Conservation (phyloP, 2,888 invertebrate species). For the Ectemnius lituratus region DNA sequence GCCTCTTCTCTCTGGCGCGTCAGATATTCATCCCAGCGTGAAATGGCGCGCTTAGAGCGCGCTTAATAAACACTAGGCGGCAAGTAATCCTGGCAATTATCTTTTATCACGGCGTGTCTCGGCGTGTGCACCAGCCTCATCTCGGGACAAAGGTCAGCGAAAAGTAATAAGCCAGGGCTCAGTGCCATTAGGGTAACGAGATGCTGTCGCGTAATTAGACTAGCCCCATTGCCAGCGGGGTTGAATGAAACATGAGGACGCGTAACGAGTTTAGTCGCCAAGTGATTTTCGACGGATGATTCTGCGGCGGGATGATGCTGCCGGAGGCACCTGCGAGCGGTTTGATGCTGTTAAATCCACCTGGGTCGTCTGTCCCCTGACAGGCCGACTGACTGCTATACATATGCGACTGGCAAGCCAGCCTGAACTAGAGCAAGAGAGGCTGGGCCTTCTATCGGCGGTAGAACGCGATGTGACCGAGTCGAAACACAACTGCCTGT, state of each 20-base stretch:
- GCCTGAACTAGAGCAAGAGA: background rate
- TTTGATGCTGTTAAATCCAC: conserved; percentile 61
- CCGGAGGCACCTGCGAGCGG: conserved; percentile 17
- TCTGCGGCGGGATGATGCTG: conserved; percentile 4
- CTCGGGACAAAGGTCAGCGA: conserved; percentile 6
- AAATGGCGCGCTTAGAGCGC: too few relatives aligned
- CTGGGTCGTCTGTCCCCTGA: conserved; percentile 51
- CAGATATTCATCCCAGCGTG: too few relatives aligned
- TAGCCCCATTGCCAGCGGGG: conserved; percentile 26
- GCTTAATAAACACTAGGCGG: too few relatives aligned
- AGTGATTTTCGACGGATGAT: conserved; percentile 42
- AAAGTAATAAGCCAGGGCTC: background rate
- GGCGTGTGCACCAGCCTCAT: too few relatives aligned
- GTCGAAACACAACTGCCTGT: conserved; percentile 17
- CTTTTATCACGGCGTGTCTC: too few relatives aligned
- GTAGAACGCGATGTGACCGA: conserved; percentile 10
- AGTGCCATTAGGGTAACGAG: conserved; percentile 2
- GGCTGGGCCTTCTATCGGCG: conserved; percentile 2
- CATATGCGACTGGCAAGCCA: background rate
- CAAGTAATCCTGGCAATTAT: too few relatives aligned
- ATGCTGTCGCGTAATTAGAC: background rate
- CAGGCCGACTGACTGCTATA: conserved; percentile 19
- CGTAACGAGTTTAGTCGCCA: conserved; percentile 38
- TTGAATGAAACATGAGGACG: conserved; percentile 36
- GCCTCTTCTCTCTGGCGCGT: too few relatives aligned